These are phyloP conservation scores for Tor tambroides DNA, from an alignment of 2,113 vertebrate species.

Conservation along the genomic window DNA sequence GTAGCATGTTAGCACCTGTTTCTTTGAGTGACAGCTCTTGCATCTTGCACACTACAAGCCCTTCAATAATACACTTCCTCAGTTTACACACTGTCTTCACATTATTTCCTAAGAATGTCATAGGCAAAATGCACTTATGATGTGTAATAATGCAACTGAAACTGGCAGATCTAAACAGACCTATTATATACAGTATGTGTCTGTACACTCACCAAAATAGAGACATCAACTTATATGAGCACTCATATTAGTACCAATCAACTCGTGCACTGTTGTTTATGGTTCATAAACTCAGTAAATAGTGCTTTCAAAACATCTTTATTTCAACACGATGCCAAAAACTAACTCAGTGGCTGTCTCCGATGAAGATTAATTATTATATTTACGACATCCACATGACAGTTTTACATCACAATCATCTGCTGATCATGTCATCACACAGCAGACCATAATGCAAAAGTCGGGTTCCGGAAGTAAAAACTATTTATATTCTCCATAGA, in stretches of 20 bases:
- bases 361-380: neutral
- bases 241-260: slow-evolving; percentile 20
- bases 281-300: slow-evolving; percentile 41
- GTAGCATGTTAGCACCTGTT: slow-evolving; percentile 34
- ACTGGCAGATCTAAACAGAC: neutral
- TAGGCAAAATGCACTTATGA: neutral
- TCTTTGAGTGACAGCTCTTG: slow-evolving; percentile 15
- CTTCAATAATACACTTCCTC: neutral
- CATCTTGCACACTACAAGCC: neutral
- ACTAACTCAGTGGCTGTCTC: neutral
- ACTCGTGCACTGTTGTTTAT: slow-evolving; percentile 30
- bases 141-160: neutral
- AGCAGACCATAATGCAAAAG: neutral
- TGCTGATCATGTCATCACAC: slow-evolving; percentile 16
- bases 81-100: neutral
- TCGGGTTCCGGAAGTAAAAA: neutral
- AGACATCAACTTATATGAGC: slow-evolving; percentile 31
- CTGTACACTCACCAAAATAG: neutral
- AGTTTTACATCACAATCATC: slow-evolving; percentile 30
- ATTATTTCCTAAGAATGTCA: neutral
- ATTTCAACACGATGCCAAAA: neutral
- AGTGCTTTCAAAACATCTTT: slow-evolving; percentile 26
- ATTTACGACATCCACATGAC: neutral
- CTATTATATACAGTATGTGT: neutral
- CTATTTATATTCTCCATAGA: neutral